Base-by-base conservation (phyloP, 2,888 invertebrate species). In the Dorcus parallelipipedus region DNA sequence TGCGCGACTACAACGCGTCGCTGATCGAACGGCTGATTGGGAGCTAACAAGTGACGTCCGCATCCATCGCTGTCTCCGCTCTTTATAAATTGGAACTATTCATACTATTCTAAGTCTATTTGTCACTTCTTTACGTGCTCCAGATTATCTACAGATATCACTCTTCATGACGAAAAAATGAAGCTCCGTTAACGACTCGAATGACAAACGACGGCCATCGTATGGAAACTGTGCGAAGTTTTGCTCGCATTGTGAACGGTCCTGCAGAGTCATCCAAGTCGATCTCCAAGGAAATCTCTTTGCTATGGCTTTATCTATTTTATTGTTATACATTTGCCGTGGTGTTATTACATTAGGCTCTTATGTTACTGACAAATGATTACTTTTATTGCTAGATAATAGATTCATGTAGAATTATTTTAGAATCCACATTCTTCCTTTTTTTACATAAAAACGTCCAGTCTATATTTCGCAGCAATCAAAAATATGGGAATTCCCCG, bases 31-130 rank as follows among this genome's bases (percentile, higher is more conserved):
- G 66, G 60, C 64, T 60, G 67, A 69, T 70, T 71, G 68, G 69
- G 65, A 68, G 66, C 67, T 61, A 65, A 67, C 67, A 67, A 67
- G 67, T 71, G 72, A 71, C 72, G 65, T 68, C 61, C 68, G 64
- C 69, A 72, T 72, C 69, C 69, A 70, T 71, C 69, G 65, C 64
- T 67, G 70, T 72, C 71, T 64, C 60, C 60, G 54, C 54, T 57
- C 67, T 68, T 70, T 69, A 67, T 68, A 68, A 70, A 69, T 68
- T 64, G 61, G 61, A 64, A 70, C 69, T 68, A 72, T 71, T 71
- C 71, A 71, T 71, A 69, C 66, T 58, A 67, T 61, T 69, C 66
- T 68, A 60, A 56, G 65, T 67, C 69, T 71, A 72, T 71, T 72
- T 71, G 72, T 72, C 70, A 71, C 70, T 69, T 68, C 59, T 60